phyloP scores from a whole-genome alignment of 2,888 invertebrate species.

The Yponomeuta malinellus region DNA sequence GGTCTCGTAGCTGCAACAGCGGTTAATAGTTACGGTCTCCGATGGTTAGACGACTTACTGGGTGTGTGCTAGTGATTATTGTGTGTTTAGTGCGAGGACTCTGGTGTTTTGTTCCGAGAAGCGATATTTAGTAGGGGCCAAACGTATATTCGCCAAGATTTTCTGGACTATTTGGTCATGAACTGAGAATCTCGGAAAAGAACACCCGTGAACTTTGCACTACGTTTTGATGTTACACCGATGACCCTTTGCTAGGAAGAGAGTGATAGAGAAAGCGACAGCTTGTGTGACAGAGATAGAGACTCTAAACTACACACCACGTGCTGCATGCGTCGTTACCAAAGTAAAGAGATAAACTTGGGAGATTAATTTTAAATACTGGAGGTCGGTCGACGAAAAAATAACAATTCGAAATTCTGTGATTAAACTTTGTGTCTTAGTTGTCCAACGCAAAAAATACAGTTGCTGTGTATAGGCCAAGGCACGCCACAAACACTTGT shows the following conservation, averaged over 20 bases:
- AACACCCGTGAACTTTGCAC: not conserved
- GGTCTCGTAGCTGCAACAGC: slow-evolving; percentile 69
- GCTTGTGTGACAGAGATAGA: slow-evolving; percentile 19
- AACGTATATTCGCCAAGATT: no score
- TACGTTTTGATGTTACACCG: slow-evolving; percentile 5
- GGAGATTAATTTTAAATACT: not conserved
- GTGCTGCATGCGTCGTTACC: slow-evolving; percentile 34
- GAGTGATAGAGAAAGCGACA: slow-evolving; percentile 6
- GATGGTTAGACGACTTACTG: slow-evolving; percentile 12
- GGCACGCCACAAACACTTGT: no score
- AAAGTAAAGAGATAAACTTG: not conserved
- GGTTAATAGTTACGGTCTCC: slow-evolving; percentile 22
- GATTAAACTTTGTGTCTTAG: no score
- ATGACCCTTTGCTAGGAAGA: slow-evolving; percentile 12
- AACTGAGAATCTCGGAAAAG: not conserved
- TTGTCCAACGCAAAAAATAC: no score
- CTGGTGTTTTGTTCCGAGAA: no score
- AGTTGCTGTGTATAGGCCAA: no score
- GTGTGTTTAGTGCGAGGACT: not conserved
- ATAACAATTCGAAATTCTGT: no score
- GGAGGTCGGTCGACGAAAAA: no score
- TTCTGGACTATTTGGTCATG: not conserved
- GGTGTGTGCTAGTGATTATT: not conserved
- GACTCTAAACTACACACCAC: slow-evolving; percentile 34
- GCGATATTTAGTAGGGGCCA: no score